A percentile compares a stretch with the other conserved stretches of the same genome.
Evolutionary conservation across 2,888 invertebrate species (phyloP).

Genomic region (Kryphioiulus occultus): DNA sequence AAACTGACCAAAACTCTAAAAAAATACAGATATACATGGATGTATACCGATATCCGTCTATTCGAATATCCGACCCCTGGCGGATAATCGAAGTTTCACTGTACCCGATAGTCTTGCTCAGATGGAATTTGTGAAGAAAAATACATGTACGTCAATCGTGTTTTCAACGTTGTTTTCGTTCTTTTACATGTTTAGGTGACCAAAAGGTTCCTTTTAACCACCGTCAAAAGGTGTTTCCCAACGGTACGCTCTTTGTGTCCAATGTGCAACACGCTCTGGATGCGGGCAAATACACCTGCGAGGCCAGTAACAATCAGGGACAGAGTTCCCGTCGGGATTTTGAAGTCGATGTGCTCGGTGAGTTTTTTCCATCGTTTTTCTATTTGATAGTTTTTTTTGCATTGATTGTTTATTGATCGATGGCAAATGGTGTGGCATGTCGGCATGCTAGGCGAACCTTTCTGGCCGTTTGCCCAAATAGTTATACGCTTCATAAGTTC

Average conservation of each 20-base stretch:
- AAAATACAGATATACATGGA: no score
- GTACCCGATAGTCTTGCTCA: no score
- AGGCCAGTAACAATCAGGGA: constrained; percentile 51
- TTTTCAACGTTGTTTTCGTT: neutral
- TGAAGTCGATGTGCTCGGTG: constrained; percentile 50
- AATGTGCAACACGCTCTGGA: constrained; percentile 50
- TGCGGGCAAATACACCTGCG: constrained; percentile 51
- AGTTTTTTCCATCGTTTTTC: constrained; percentile 37
- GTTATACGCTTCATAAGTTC: constrained; percentile 32
- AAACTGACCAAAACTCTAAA: no score
- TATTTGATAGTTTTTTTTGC: constrained; percentile 12
- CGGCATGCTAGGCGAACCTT: neutral
- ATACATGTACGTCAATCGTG: neutral
- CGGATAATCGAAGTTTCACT: no score
- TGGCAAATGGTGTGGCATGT: neutral
- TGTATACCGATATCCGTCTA: no score
- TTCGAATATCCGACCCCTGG: no score
- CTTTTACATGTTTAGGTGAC: constrained; percentile 33
- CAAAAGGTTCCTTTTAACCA: constrained; percentile 51
- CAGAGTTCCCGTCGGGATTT: constrained; percentile 51
- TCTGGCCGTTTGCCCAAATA: constrained; percentile 35
- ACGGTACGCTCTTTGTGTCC: constrained; percentile 50
- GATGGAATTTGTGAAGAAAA: no score
- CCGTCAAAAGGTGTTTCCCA: constrained; percentile 52
- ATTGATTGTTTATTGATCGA: constrained; percentile 35